A percentile compares a stretch with the other conserved stretches of the same genome.
These are phyloP conservation scores for Masticophis lateralis DNA, from an alignment of 2,797 vertebrate genomes.

Conservation along the genomic window DNA sequence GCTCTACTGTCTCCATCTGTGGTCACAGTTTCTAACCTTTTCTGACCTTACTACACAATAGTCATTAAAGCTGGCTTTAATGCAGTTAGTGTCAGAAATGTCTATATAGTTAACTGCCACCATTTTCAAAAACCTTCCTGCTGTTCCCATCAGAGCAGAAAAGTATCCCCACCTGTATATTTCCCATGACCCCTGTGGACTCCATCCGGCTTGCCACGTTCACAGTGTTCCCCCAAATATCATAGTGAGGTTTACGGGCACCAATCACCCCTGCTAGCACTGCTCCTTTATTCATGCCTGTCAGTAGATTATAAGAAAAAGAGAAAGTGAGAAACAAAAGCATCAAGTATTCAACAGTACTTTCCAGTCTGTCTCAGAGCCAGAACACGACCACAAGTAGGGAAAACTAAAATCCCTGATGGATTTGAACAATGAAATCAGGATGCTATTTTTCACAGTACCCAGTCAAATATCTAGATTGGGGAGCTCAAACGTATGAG, in stretches of 20 bases:
- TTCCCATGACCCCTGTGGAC: constrained; percentile 94
- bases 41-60: background rate
- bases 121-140: background rate
- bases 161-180: constrained; percentile 84
- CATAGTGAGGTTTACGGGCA: constrained; percentile 93
- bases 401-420: background rate
- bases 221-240: constrained; percentile 97
- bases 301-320: fast-evolving
- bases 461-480: background rate
- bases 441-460: background rate
- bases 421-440: background rate
- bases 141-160: too few relatives aligned
- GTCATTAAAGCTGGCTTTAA: background rate
- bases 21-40: background rate
- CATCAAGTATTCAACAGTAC: background rate
- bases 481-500: too few relatives aligned
- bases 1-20: too few relatives aligned
- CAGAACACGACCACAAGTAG: background rate
- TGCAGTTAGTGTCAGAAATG: fast-evolving
- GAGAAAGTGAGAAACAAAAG: background rate
- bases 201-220: constrained; percentile 98
- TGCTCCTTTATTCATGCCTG: constrained; percentile 91
- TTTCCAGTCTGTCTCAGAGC: background rate
- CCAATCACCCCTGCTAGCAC: constrained; percentile 93
- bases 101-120: background rate